These are phyloP conservation scores for Agrilus biguttatus DNA, from an alignment of 2,888 invertebrate genomes.

Conservation along the genomic window DNA sequence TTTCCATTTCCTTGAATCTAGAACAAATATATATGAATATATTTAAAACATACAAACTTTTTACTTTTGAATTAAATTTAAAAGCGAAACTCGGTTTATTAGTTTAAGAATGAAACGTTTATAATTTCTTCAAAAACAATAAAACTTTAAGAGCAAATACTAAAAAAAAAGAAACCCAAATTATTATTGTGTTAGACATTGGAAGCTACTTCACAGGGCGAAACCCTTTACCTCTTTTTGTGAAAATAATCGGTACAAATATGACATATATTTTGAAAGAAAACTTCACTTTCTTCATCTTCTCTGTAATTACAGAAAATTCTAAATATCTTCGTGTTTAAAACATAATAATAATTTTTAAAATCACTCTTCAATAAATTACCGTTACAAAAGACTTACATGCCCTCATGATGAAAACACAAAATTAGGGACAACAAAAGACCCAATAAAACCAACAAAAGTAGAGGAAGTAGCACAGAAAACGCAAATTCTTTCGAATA, in stretches of 20 bases:
- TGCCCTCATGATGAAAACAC: constrained; percentile 61
- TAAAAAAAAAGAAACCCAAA: no score
- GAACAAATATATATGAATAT: no score
- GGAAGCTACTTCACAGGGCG: no score
- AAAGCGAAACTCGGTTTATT: no score
- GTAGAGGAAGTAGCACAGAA: constrained; percentile 54
- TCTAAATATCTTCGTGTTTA: background rate
- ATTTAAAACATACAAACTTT: no score
- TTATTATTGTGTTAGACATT: no score
- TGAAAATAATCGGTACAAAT: constrained; percentile 47
- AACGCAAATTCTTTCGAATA: constrained; percentile 55
- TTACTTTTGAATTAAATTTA: no score
- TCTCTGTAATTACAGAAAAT: constrained; percentile 35
- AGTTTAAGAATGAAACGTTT: no score
- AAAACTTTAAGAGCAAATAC: no score
- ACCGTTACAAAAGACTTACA: constrained; percentile 42
- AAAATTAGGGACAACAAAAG: constrained; percentile 55
- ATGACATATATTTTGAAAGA: constrained; percentile 56
- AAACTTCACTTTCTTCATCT: constrained; percentile 50
- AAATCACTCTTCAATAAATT: background rate
- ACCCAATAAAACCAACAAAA: constrained; percentile 50
- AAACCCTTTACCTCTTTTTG: constrained; percentile 21
- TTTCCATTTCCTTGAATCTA: no score
- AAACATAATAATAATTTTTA: constrained; percentile 2
- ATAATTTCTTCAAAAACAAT: no score